Conservation (phyloP, 2,113 vertebrate genomes). For the Athene cunicularia region DNA sequence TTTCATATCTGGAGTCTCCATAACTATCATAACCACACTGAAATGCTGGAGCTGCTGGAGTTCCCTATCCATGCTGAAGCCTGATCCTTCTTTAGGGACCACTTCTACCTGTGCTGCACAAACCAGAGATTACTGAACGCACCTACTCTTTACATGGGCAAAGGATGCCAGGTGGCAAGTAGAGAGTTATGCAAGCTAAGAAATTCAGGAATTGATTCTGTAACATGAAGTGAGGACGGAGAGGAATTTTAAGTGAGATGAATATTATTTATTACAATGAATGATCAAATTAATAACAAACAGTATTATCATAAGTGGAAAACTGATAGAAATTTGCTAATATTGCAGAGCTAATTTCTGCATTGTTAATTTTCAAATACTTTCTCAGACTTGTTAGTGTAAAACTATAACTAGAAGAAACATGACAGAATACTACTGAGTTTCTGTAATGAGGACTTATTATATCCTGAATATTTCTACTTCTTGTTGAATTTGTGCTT, state of each 20-base stretch:
- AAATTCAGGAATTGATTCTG: background rate
- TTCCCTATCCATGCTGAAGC: background rate
- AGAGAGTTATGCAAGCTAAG: background rate
- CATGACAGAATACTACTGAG: background rate
- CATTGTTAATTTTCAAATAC: background rate
- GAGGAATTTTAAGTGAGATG: background rate
- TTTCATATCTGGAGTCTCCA: background rate
- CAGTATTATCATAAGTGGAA: background rate
- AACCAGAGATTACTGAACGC: background rate
- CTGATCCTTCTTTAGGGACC: background rate
- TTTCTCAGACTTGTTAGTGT: background rate
- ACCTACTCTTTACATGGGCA: fast-evolving
- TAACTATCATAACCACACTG: background rate
- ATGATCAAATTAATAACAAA: background rate
- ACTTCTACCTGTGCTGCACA: background rate
- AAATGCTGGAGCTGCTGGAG: background rate
- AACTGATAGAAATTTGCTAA: background rate
- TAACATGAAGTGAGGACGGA: background rate
- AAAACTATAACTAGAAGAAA: background rate
- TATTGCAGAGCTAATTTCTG: background rate
- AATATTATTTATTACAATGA: background rate
- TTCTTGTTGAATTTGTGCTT: background rate
- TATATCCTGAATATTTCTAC: background rate
- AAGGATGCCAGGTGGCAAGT: background rate
- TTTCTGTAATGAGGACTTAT: background rate